Evolutionary conservation across 2,888 invertebrate species (phyloP).

Genomic region (Mimachlamys varia): DNA sequence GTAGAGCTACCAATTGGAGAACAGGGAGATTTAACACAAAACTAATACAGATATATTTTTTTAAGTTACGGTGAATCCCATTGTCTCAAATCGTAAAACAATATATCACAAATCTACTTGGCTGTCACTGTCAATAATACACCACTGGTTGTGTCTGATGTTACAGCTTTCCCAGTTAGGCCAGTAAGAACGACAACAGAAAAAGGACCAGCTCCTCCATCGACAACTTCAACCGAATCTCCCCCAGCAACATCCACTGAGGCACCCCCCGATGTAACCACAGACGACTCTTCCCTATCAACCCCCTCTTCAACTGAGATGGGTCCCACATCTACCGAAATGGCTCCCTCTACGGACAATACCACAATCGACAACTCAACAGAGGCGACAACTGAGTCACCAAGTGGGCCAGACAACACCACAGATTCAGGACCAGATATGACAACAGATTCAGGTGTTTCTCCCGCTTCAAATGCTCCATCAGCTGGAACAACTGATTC

Average conservation of each 20-base stretch:
- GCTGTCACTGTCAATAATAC: too few relatives aligned
- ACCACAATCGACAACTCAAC: not conserved
- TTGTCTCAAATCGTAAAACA: too few relatives aligned
- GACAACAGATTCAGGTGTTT: not conserved
- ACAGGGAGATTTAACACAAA: too few relatives aligned
- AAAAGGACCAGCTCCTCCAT: not conserved
- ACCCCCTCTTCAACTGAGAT: not conserved
- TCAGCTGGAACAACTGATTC: not conserved
- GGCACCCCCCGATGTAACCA: not conserved
- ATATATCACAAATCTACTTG: too few relatives aligned
- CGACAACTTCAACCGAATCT: not conserved
- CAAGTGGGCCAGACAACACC: not conserved
- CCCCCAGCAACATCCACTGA: not conserved
- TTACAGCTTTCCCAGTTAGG: not conserved
- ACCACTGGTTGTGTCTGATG: not conserved
- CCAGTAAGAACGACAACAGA: not conserved
- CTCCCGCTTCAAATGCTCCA: not conserved
- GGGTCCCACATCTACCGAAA: not conserved
- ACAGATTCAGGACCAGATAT: conserved; percentile 8
- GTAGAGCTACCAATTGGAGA: too few relatives aligned
- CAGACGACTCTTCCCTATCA: too few relatives aligned
- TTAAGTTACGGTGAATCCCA: too few relatives aligned
- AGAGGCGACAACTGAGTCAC: not conserved
- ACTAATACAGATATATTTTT: too few relatives aligned
- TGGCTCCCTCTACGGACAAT: not conserved